Conservation (phyloP, 2,113 vertebrate species). For the Grammomys dolichurus region DNA sequence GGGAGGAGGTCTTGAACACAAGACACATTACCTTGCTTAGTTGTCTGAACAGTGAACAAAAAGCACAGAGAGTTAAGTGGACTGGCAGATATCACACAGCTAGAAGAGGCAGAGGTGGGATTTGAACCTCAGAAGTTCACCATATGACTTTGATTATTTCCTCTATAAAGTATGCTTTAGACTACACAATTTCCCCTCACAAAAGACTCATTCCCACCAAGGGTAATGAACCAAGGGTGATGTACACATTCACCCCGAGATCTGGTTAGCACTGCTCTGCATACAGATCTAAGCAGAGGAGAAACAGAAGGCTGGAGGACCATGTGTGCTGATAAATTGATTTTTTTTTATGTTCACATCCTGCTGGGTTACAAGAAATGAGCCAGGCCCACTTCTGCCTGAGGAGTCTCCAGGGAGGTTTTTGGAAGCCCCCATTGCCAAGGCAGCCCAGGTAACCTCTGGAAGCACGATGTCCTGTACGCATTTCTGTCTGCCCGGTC, state of each 20-base stretch:
- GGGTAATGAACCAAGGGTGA: too few species aligned
- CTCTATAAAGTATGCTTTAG: not conserved
- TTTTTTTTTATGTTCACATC: constrained; percentile 58
- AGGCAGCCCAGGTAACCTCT: constrained; percentile 64
- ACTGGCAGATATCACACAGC: not conserved
- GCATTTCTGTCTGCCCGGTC: not conserved
- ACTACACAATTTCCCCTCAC: not conserved
- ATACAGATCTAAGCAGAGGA: not conserved
- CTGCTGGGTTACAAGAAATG: constrained; percentile 61
- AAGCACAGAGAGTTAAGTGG: not conserved
- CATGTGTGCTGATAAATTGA: constrained; percentile 69
- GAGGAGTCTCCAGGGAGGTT: constrained; percentile 55
- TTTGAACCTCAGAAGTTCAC: not conserved
- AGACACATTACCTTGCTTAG: not conserved
- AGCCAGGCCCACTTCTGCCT: constrained; percentile 54
- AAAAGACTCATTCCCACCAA: not conserved
- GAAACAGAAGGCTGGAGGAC: not conserved
- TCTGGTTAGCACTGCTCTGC: not conserved
- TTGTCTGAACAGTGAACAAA: not conserved
- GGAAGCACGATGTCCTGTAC: not conserved
- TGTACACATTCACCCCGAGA: not conserved
- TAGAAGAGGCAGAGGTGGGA: not conserved
- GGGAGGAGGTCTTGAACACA: not conserved
- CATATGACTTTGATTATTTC: not conserved
- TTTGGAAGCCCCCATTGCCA: constrained; percentile 67